These are phyloP conservation scores for Toxostoma redivivum DNA, from an alignment of 2,113 vertebrate species.

Conservation along the genomic window DNA sequence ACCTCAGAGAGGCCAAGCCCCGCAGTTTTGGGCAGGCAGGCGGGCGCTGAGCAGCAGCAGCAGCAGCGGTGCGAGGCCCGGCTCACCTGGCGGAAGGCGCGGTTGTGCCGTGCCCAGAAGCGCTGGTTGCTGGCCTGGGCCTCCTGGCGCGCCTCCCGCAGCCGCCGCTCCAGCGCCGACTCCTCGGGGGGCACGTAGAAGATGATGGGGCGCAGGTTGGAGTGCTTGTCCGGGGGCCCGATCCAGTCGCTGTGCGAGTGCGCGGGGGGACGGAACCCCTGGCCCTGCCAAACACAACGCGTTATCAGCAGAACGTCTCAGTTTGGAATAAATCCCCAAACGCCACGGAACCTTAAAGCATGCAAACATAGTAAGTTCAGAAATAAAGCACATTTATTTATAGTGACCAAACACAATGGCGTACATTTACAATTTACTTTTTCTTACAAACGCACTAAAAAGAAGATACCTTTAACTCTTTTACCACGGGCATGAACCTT, in stretches of 20 bases:
- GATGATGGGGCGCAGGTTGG: conserved; percentile 87
- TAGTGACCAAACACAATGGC: accelerated
- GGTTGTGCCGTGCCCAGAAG: conserved; percentile 91
- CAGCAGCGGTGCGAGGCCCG: accelerated
- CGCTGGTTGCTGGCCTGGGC: conserved; percentile 89
- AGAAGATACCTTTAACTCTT: neutral
- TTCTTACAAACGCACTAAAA: neutral
- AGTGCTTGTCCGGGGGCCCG: conserved; percentile 86
- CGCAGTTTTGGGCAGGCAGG: accelerated
- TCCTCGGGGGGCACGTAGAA: conserved; percentile 82
- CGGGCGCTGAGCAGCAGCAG: accelerated
- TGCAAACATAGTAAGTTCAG: accelerated
- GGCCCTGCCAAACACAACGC: conserved; percentile 52
- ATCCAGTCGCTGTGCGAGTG: conserved; percentile 86
- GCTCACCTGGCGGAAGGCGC: conserved; percentile 81
- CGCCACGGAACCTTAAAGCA: neutral
- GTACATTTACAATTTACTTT: neutral
- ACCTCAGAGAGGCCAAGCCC: neutral
- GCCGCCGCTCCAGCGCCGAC: conserved; percentile 75
- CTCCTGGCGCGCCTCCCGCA: conserved; percentile 85
- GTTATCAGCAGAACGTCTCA: accelerated
- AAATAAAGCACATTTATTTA: neutral
- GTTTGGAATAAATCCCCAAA: neutral
- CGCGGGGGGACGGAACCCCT: conserved; percentile 72
- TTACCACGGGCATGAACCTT: accelerated